Evolutionary conservation across 2,113 vertebrate species (phyloP), one percentile per base, ranked within the genome.

Genomic region (Gracilinanus agilis): DNA sequence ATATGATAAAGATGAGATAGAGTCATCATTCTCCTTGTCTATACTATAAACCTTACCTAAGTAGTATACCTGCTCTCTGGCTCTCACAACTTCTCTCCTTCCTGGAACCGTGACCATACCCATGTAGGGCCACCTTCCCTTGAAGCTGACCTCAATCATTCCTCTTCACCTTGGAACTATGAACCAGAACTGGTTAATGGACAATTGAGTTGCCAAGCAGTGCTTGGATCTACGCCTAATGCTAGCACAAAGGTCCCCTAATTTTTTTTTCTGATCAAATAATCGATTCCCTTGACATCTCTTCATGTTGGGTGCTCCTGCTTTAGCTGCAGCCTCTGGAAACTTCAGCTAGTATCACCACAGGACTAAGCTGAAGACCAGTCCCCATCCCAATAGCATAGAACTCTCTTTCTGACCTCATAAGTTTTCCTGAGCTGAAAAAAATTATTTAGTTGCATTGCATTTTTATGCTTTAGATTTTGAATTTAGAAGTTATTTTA

Each of bases 361-460:
- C 25, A 61, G 24, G 2, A 29, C 25, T 61, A 25, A 61, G 27
- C 29, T 67, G 6, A 2, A 67, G 27, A 3, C 27, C 29, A 67
- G 11, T 29, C 11, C 58, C 11, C 10, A 34, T 3, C 11, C 27
- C 11, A 34, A 0, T 13, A 0, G 0, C 11, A 21, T 8, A 19
- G 16, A n/a, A 9, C 27, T 61, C 16, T 75, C 24, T 24, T 56
- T 19, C 19, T 83, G 16, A 83, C 4, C 5, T 75, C 8, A 5
- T 19, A 19, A 75, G 34, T 19, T 75, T 0, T n/a, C 29, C 8
- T 83, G 13, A 34, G 67, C 67, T 83, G 19, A 49, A 49, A 49
- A 83, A 83, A 83, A 40, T 21, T 34, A 40, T 5, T 83, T 34
- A 83, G 1, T 83, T 34, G 40, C 16, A 40, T 40, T 83, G n/a